phyloP scores from a whole-genome alignment of 2,888 invertebrate species.

The Xestia sexstrigata region DNA sequence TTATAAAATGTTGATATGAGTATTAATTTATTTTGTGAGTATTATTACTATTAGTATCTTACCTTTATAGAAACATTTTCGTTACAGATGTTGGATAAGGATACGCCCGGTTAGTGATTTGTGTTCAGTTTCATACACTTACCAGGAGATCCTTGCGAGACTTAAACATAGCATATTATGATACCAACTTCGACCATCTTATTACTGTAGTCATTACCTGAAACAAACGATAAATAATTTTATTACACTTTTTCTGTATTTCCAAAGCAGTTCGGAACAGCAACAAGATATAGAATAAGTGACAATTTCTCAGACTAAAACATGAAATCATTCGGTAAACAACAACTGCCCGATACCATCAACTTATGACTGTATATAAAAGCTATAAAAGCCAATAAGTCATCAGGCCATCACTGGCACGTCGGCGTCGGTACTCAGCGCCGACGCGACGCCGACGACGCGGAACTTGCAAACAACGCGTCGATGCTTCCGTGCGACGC shows the following conservation, averaged over 20 bases:
- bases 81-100: neutral
- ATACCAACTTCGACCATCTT: neutral
- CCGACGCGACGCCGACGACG: constrained; percentile 25
- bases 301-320: neutral
- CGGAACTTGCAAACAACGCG: constrained; percentile 36
- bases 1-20: neutral
- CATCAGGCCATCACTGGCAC: constrained; percentile 25
- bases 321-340: constrained; percentile 9
- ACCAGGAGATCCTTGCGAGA: neutral
- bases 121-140: neutral
- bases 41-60: too few relatives aligned
- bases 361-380: constrained; percentile 11
- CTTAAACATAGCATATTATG: constrained; percentile 2
- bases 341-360: constrained; percentile 14
- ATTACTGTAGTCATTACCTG: constrained; percentile 26
- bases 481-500: constrained; percentile 26
- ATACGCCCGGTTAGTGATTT: neutral
- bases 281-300: neutral
- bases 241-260: neutral
- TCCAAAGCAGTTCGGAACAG: neutral
- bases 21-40: too few relatives aligned
- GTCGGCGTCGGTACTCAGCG: neutral
- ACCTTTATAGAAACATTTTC: neutral
- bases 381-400: constrained; percentile 27
- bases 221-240: constrained; percentile 12